Percentiles rank a stretch among this genome's conserved stretches.
Evolutionary conservation across 2,888 invertebrate genomes (phyloP).

Genomic region (Pollenia angustigena): DNA sequence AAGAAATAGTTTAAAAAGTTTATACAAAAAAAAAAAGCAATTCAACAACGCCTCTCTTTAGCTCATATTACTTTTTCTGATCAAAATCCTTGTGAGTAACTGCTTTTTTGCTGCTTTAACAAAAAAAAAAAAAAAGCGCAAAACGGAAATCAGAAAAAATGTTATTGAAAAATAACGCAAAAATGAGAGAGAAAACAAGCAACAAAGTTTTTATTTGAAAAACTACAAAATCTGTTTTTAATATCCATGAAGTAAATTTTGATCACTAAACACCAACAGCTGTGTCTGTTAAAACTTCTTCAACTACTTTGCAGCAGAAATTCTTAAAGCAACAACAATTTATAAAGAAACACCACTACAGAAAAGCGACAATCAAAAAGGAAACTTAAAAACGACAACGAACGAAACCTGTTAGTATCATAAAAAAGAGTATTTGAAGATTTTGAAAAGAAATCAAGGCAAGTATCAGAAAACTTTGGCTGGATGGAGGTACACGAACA

Average conservation of each 20-base stretch:
- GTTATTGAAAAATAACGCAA: slow-evolving; percentile 47
- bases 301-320: slow-evolving; percentile 64
- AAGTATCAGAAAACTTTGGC: slow-evolving; percentile 65
- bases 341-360: slow-evolving; percentile 11
- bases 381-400: slow-evolving; percentile 61
- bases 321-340: slow-evolving; percentile 56
- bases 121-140: slow-evolving; percentile 69
- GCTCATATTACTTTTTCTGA: slow-evolving; percentile 81
- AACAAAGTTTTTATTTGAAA: slow-evolving; percentile 50
- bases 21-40: slow-evolving; percentile 60
- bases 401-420: slow-evolving; percentile 83
- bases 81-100: slow-evolving; percentile 34
- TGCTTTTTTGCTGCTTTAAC: slow-evolving; percentile 33
- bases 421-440: slow-evolving; percentile 76
- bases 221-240: slow-evolving; percentile 74
- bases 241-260: slow-evolving; percentile 75
- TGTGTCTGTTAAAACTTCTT: slow-evolving; percentile 66
- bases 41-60: slow-evolving; percentile 82
- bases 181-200: slow-evolving; percentile 43
- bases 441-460: slow-evolving; percentile 65
- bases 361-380: slow-evolving; percentile 72
- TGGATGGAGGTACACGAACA: slow-evolving; percentile 67
- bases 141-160: slow-evolving; percentile 77
- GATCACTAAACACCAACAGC: slow-evolving; percentile 71
- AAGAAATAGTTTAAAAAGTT: slow-evolving; percentile 64